Evolutionary conservation across 1,140 invertebrate genomes (phyloP).

Genomic region (Drosophila ambigua): DNA sequence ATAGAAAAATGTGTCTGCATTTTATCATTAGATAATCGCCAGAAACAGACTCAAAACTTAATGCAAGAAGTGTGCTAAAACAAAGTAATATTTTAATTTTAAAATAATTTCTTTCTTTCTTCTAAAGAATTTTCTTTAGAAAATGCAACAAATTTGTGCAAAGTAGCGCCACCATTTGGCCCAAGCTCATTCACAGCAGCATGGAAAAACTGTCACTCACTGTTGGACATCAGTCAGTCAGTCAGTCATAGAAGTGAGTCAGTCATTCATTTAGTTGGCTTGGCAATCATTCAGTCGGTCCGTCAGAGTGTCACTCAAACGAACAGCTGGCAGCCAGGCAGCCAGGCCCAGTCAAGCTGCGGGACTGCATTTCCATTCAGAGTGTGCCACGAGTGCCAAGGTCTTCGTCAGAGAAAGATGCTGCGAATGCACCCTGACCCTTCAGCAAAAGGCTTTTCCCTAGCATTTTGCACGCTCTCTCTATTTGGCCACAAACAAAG

Average conservation of each 20-base stretch:
- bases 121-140: background rate
- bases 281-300: constrained; percentile 37
- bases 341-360: constrained; percentile 23
- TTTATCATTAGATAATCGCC: too few species aligned
- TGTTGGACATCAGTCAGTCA: constrained; percentile 27
- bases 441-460: background rate
- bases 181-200: background rate
- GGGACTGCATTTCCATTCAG: constrained; percentile 40
- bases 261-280: background rate
- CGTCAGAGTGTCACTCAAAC: constrained; percentile 52
- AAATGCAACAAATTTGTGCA: too few species aligned
- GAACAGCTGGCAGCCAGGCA: constrained; percentile 20
- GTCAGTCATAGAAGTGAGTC: constrained; percentile 29
- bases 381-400: constrained; percentile 6
- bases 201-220: constrained; percentile 31
- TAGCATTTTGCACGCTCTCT: too few species aligned
- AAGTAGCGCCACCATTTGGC: background rate
- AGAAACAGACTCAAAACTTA: too few species aligned
- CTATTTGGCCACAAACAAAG: constrained; percentile 45
- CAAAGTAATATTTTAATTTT: too few species aligned
- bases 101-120: too few species aligned
- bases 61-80: too few species aligned
- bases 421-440: constrained; percentile 6
- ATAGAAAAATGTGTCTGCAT: too few species aligned
- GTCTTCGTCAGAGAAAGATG: constrained; percentile 19